Conservation (phyloP, 1,140 invertebrate genomes). For the Cydia strobilella region DNA sequence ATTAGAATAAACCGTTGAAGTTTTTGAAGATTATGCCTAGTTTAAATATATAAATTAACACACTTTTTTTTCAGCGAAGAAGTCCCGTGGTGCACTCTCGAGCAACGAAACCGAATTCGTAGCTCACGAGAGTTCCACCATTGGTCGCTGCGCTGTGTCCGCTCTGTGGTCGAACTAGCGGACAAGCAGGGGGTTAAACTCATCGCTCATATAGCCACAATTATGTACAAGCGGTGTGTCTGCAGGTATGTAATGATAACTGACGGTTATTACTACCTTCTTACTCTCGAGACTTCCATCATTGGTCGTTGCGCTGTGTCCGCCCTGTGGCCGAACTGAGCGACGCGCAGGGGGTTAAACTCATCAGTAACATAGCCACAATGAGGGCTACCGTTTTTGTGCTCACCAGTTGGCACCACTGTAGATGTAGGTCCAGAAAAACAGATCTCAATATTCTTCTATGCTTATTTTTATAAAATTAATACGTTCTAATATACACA, state of each 20-base stretch:
- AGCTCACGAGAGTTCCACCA: conserved; percentile 51
- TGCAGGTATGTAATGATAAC: conserved; percentile 41
- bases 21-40: too few relatives aligned
- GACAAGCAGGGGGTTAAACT: conserved; percentile 36
- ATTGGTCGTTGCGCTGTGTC: conserved; percentile 47
- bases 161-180: conserved; percentile 40
- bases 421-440: too few relatives aligned
- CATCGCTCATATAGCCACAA: conserved; percentile 44
- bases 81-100: conserved; percentile 51
- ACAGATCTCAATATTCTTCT: too few relatives aligned
- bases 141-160: conserved; percentile 47
- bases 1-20: too few relatives aligned
- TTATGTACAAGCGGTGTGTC: conserved; percentile 55
- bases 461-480: too few relatives aligned
- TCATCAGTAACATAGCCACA: conserved; percentile 46
- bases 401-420: too few relatives aligned
- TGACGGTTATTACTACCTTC: too few relatives aligned
- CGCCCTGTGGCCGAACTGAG: conserved; percentile 39
- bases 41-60: too few relatives aligned
- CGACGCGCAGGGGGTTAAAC: conserved; percentile 34
- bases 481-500: too few relatives aligned
- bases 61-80: conserved; percentile 47
- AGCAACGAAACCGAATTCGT: conserved; percentile 55
- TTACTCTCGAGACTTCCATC: conserved; percentile 49
- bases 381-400: too few relatives aligned